Evolutionary conservation across 2,888 invertebrate species (phyloP).

Genomic region (Nysson spinosus): DNA sequence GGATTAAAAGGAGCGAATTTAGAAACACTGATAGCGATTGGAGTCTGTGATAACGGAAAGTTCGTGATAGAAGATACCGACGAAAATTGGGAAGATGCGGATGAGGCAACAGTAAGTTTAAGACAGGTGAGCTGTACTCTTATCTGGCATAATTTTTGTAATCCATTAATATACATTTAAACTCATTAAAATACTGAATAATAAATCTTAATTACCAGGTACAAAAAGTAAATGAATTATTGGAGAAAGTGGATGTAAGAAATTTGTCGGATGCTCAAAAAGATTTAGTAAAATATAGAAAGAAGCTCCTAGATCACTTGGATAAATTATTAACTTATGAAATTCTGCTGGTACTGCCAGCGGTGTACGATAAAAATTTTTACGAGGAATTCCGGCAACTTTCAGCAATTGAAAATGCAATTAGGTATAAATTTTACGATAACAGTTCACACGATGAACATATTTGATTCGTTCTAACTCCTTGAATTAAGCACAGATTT

Average conservation of each 20-base stretch:
- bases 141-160: constrained; percentile 1
- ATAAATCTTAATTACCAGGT: constrained; percentile 51
- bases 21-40: constrained; percentile 80
- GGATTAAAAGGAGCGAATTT: constrained; percentile 85
- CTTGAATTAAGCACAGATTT: constrained; percentile 79
- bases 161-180: neutral
- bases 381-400: constrained; percentile 84
- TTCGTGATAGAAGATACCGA: constrained; percentile 61
- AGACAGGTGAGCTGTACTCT: constrained; percentile 49
- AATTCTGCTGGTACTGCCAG: constrained; percentile 77
- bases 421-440: constrained; percentile 68
- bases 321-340: constrained; percentile 86
- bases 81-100: constrained; percentile 52
- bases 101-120: constrained; percentile 53
- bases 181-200: too few species aligned
- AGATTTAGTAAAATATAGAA: constrained; percentile 83
- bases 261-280: constrained; percentile 83
- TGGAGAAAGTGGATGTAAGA: constrained; percentile 76
- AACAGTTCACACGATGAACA: neutral
- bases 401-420: constrained; percentile 82
- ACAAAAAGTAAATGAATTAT: constrained; percentile 70
- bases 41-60: constrained; percentile 71
- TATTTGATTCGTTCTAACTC: constrained; percentile 1
- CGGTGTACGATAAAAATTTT: constrained; percentile 82
- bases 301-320: constrained; percentile 84